Evolutionary conservation across 2,888 invertebrate genomes (phyloP).

Genomic region (Cephalotes varians): DNA sequence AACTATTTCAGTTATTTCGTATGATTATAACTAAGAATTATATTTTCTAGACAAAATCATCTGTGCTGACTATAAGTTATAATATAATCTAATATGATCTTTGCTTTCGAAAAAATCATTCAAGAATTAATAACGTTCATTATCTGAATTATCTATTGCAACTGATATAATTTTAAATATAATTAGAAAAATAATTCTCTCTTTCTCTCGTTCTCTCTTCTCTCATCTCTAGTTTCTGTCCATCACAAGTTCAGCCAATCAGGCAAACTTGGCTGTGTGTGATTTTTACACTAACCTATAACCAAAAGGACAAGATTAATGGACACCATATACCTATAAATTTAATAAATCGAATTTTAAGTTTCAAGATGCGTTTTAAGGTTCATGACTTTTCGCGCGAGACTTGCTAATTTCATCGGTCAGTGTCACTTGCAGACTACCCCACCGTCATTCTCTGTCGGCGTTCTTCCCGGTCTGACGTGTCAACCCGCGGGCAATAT

Average conservation of each 20-base stretch:
- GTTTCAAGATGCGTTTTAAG: background rate
- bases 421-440: conserved; percentile 58
- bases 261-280: too few species aligned
- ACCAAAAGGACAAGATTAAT: too few species aligned
- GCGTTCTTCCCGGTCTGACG: conserved; percentile 9
- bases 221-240: background rate
- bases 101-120: background rate
- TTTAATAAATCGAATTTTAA: background rate
- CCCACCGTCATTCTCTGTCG: conserved; percentile 20
- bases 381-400: background rate
- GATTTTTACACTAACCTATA: too few species aligned
- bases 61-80: background rate
- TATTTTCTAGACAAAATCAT: background rate
- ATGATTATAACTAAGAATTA: background rate
- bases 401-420: conserved; percentile 63
- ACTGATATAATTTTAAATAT: background rate
- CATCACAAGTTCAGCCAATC: too few species aligned
- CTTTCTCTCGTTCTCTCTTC: too few species aligned
- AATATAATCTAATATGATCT: background rate
- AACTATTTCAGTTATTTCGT: background rate
- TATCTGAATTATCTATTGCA: background rate
- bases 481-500: conserved; percentile 61
- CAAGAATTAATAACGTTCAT: conserved; percentile 1
- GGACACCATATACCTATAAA: background rate
- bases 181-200: background rate